Percentiles rank a stretch among this genome's conserved stretches.
Conservation (phyloP, 2,888 invertebrate genomes). For the Perithous albicinctus region DNA sequence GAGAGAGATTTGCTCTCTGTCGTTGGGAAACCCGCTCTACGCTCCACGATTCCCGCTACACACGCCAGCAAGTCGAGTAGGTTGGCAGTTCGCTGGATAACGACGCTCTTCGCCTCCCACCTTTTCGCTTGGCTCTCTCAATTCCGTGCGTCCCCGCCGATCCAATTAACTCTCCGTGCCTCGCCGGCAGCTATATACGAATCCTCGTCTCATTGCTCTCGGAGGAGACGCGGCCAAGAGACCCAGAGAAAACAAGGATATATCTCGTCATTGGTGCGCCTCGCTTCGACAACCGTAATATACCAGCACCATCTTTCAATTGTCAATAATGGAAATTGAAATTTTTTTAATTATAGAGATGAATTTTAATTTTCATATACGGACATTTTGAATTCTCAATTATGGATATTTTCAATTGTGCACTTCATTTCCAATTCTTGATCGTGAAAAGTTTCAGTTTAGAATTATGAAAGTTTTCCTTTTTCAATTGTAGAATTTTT, state of each 20-base stretch:
- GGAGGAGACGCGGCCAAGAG: constrained; percentile 40
- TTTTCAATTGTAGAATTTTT: no score
- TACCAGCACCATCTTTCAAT: no score
- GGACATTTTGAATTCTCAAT: no score
- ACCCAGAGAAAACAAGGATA: constrained; percentile 46
- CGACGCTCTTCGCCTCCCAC: constrained; percentile 42
- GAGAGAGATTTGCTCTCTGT: constrained; percentile 37
- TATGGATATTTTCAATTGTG: no score
- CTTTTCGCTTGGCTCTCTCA: constrained; percentile 64
- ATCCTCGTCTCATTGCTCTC: constrained; percentile 64
- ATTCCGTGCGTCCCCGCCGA: constrained; percentile 70
- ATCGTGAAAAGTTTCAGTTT: no score
- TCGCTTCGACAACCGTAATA: neutral
- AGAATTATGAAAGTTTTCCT: no score
- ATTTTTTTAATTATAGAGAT: no score
- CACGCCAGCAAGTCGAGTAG: constrained; percentile 1
- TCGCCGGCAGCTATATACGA: constrained; percentile 61
- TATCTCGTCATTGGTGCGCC: constrained; percentile 13
- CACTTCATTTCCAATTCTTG: no score
- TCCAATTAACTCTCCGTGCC: constrained; percentile 73
- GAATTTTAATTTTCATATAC: no score
- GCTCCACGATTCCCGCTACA: no score
- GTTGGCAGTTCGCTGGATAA: constrained; percentile 42
- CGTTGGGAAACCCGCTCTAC: neutral
- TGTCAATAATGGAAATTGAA: no score